Evolutionary conservation across 2,888 invertebrate species (phyloP).

Genomic region (Drosophila formosana): DNA sequence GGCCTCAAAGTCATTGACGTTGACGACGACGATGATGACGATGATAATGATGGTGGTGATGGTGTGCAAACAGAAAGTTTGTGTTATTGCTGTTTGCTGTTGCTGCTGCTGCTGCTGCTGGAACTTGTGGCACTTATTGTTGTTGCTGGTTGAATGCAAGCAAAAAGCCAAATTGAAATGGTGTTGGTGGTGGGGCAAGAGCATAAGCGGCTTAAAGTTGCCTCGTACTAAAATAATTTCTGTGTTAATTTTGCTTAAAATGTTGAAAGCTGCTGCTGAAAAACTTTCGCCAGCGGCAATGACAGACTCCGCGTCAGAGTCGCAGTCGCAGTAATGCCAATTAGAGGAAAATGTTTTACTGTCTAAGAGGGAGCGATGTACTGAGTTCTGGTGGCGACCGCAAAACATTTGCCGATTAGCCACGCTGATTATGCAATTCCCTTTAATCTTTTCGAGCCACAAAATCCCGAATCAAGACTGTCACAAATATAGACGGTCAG

Average conservation of each 20-base stretch:
- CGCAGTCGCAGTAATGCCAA: constrained; percentile 66
- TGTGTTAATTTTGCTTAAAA: constrained; percentile 72
- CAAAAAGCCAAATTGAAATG: constrained; percentile 46
- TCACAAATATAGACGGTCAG: not conserved
- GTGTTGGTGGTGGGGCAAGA: constrained; percentile 18
- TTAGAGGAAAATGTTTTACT: constrained; percentile 51
- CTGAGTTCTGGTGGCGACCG: constrained; percentile 32
- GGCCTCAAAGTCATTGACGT: constrained; percentile 5
- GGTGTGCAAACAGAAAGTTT: constrained; percentile 26
- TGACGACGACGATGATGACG: not conserved
- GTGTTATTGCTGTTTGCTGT: not conserved
- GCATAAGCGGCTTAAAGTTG: constrained; percentile 73
- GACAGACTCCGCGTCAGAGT: constrained; percentile 6
- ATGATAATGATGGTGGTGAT: constrained; percentile 1
- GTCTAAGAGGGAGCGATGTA: not conserved
- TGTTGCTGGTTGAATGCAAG: constrained; percentile 35
- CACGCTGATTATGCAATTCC: constrained; percentile 71
- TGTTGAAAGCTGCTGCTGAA: constrained; percentile 37
- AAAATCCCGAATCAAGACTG: constrained; percentile 15
- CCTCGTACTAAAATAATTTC: constrained; percentile 71
- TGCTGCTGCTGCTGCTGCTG: constrained; percentile 5
- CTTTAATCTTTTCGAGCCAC: constrained; percentile 57
- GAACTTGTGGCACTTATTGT: constrained; percentile 7
- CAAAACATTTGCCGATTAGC: constrained; percentile 68
- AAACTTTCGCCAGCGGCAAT: constrained; percentile 52